Conservation (phyloP, 2,113 vertebrate species). For the Cranoglanis bouderius region DNA sequence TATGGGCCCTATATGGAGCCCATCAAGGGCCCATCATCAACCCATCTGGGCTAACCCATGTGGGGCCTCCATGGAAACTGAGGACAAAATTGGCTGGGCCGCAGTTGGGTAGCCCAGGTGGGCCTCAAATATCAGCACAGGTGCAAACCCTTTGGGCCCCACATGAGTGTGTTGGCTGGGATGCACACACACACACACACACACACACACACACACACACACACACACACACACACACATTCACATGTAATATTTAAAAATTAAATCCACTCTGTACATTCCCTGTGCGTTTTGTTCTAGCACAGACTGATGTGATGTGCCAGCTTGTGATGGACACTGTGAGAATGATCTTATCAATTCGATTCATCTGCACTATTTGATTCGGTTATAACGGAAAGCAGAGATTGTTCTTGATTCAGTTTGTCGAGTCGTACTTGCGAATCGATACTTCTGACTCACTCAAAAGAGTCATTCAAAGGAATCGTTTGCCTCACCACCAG, state of each 20-base stretch:
- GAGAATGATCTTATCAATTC: not conserved
- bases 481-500: not conserved
- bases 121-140: no score
- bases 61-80: no score
- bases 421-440: not conserved
- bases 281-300: not conserved
- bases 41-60: no score
- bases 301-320: not conserved
- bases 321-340: not conserved
- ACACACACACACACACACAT: no score
- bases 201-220: not conserved
- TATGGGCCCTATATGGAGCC: no score
- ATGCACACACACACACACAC: not conserved
- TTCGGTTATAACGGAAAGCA: not conserved
- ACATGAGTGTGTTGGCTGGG: no score
- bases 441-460: not conserved
- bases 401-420: not conserved
- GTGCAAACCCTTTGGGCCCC: no score
- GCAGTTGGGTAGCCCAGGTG: no score
- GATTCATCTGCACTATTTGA: slow-evolving; percentile 2
- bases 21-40: no score
- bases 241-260: no score
- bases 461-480: not conserved
- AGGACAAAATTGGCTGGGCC: no score
- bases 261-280: no score